phyloP scores from a whole-genome alignment of 2,797 vertebrate genomes.

The Alosa sapidissima region DNA sequence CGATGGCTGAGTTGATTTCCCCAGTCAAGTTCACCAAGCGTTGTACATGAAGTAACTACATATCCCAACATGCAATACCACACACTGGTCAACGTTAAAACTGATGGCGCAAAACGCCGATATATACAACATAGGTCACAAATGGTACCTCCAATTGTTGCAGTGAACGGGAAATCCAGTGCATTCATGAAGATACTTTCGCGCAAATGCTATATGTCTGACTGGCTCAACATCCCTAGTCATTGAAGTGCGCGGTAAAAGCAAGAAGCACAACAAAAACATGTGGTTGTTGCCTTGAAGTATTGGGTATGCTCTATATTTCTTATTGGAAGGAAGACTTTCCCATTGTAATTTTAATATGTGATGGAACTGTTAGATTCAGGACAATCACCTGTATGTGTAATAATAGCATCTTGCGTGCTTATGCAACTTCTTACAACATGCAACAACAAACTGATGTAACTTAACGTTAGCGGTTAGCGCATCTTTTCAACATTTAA shows the following conservation, averaged over 20 bases:
- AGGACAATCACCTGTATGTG: neutral
- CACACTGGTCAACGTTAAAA: neutral
- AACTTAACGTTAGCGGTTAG: conserved; percentile 9
- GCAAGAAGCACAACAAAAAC: conserved; percentile 72
- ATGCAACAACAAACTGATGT: neutral
- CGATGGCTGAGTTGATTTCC: neutral
- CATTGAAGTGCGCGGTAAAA: conserved; percentile 72
- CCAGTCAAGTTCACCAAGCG: neutral
- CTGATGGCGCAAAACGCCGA: neutral
- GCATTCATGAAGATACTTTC: neutral
- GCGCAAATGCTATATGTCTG: neutral
- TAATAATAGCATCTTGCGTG: neutral
- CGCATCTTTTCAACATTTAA: neutral
- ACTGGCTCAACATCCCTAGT: neutral
- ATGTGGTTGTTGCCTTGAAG: conserved; percentile 63
- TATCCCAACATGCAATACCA: conserved; percentile 4
- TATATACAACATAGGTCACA: neutral
- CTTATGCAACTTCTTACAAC: conserved; percentile 1
- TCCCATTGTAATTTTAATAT: neutral
- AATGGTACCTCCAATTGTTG: neutral
- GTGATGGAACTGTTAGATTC: neutral
- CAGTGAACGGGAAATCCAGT: neutral
- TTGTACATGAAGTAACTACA: neutral
- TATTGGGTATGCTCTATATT: conserved; percentile 43
- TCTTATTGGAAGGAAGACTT: neutral